Evolutionary conservation across 2,888 invertebrate species (phyloP).

Genomic region (Amphimallon solstitiale): DNA sequence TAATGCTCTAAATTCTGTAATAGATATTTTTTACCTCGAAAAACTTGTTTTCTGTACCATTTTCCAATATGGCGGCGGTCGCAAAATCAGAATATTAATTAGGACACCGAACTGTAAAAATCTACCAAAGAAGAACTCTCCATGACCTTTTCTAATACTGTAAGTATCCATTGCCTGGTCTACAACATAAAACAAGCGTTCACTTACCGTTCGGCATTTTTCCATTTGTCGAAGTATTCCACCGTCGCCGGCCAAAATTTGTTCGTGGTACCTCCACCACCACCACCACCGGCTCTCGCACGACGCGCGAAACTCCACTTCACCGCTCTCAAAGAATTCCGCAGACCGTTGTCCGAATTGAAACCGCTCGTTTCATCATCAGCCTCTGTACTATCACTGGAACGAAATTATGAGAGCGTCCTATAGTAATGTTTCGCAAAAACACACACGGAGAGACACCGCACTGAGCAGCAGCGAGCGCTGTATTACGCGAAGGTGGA

Average conservation of each 20-base stretch:
- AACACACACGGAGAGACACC: background rate
- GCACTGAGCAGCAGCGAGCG: too few relatives aligned
- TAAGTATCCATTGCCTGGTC: background rate
- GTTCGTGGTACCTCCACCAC: background rate
- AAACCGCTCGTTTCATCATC: slow-evolving; percentile 12
- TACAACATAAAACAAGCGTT: background rate
- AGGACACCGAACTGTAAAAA: too few relatives aligned
- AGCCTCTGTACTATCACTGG: slow-evolving; percentile 14
- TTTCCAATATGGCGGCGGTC: too few relatives aligned
- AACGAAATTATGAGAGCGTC: background rate
- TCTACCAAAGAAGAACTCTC: too few relatives aligned
- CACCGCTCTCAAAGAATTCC: background rate
- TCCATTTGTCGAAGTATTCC: background rate
- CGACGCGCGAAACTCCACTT: background rate
- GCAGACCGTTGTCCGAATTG: background rate
- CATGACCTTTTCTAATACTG: too few relatives aligned
- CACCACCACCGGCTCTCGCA: slow-evolving; percentile 1
- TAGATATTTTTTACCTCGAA: too few relatives aligned
- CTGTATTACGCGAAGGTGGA: too few relatives aligned
- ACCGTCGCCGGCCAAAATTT: background rate
- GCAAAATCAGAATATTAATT: too few relatives aligned
- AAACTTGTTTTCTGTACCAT: too few relatives aligned
- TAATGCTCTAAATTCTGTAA: too few relatives aligned
- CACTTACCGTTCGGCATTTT: slow-evolving; percentile 11
- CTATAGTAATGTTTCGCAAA: background rate